Evolutionary conservation across 2,797 vertebrate species (phyloP), one percentile per base, ranked within the genome.

Genomic region (Tokudaia tokunoshimensis): DNA sequence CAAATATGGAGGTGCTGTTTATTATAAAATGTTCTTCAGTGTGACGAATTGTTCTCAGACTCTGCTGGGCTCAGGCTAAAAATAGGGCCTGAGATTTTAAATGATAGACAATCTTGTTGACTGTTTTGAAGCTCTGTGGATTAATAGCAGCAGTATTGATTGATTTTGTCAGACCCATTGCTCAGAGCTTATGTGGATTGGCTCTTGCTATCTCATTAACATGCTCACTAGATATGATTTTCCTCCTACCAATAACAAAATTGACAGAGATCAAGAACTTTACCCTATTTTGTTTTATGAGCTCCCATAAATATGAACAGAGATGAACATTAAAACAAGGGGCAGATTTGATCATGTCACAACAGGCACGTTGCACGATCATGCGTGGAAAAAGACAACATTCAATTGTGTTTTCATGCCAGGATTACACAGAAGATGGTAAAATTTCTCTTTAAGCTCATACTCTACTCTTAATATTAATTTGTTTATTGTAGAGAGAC

Each of bases 11-110:
- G 47, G 13, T 63, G 6, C 20, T 84, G 75, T 95, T 41, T 76
- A 65, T 31, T 85, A 29, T 89, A 91, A 95, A 80, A 74, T 92
- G 22, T 4, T 59, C 52, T 47, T n/a, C 31, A 65, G 2, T n/a
- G 0, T 52, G 55, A 91, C 72, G 24, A 74, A 24, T 91, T 81
- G 67, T 75, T 82, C 37, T 37, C 82, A 81, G 67, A 85, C 78
- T 86, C 86, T 85, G 52, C 78, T 91, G 24, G 44, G 61, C 37
- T 94, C 95, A 82, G 4, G 9, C 67, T 95, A 85, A 84, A 91
- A 70, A 89, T 14, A 5, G 37, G 11, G 29, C 61, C 37, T 70
- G 61, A 41, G 83, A 89, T 37, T 81, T 91, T 72, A 65, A 90
- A 75, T 80, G 47, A 65, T 92, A 59, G 65, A 72, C 87, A 67